Base-by-base conservation (phyloP, 2,113 vertebrate genomes). In the Campylorhamphus procurvoides region DNA sequence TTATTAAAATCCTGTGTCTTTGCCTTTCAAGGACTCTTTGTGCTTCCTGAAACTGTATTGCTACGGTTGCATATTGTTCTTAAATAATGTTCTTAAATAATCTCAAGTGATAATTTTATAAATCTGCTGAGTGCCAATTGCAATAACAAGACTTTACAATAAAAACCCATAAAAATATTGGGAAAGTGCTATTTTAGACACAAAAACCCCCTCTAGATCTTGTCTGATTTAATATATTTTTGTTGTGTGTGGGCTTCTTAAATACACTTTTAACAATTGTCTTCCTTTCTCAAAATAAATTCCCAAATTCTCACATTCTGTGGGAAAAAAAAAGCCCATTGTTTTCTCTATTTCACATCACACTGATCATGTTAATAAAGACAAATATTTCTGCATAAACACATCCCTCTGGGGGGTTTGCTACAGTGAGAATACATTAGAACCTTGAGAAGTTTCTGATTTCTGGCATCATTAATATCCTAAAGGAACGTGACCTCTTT, bases 301-400 rank as follows among this genome's bases (percentile, higher is more conserved):
- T 67, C 68, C 60, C 27, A 49, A 67, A 74, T 71, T 60, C 23
- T 76, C 37, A 49, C 33, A 9, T 27, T 79, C 79, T 67, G 20
- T 67, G 71, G 25, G 23, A n/a, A 47, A 37, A n/a, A 79, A 78
- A 55, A 13, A 12, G 3, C 62, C 35, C 40, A 25, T 63, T 74
- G 18, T 64, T 78, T 87, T 82, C 77, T 84, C 74, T 60, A 18
- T 81, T 90, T 69, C 71, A 80, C 56, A 75, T 76, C 74, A 66
- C 22, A 84, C 16, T 68, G 58, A 53, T 78, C 75, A 64, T 74
- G 49, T 46, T 89, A 82, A 93, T 71, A 84, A 49, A 25, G 86
- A 77, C 63, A 96, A 96, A 81, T 68, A 93, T 72, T 79, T 93
- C 69, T 92, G 63, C 78, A 82, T 81, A 84, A 90, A 60, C 72